Base-by-base conservation (phyloP, 1,140 invertebrate species). In the Scaptodrosophila lebanonensis region DNA sequence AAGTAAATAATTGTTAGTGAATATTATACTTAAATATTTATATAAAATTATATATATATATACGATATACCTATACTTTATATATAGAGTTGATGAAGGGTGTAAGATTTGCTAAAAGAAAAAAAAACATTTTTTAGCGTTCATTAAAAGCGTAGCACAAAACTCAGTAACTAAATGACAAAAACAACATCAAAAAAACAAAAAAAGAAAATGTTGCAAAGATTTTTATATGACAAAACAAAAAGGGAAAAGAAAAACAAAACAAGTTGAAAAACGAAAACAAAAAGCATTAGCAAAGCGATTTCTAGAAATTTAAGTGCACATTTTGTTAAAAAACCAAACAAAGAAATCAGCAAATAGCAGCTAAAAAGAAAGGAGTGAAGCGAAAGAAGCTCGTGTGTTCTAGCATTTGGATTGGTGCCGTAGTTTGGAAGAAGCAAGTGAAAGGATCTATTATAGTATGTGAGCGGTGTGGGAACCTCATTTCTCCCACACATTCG, bases 1-100 rank as follows among this genome's bases (percentile, higher is more conserved):
- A 82, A 82, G 75, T 82, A 82, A 82, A 82, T 82, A 82, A 75
- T 82, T 82, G 75, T 82, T 82, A 82, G 75, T 82, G 75, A 82
- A 82, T 82, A 75, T 75, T 77, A 52, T 73, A 67, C 52, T 65
- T 66, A 57, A 79, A 72, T 57, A 62, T 77, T 47, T 59, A 66
- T 54, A 50, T 30, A 61, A 39, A 53, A 20, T 47, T 50, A 17
- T 49, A 45, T 45, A 48, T 39, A 30, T 20, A 25, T 17, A 48
- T 43, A 36, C 42, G 44, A 33, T 57, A 22, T 47, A 32, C 59
- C 52, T 53, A 69, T 65, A 75, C 42, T 56, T 62, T 77, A 76
- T 67, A 67, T 79, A 77, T 82, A 82, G 73, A 82, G 75, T 67
- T 77, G 36, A 67, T 66, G 53, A 51, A 75, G 65, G 65, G 58